Evolutionary conservation across 2,113 vertebrate genomes (phyloP), one percentile per base, ranked within the genome.

Genomic region (Poeciliopsis prolifica): DNA sequence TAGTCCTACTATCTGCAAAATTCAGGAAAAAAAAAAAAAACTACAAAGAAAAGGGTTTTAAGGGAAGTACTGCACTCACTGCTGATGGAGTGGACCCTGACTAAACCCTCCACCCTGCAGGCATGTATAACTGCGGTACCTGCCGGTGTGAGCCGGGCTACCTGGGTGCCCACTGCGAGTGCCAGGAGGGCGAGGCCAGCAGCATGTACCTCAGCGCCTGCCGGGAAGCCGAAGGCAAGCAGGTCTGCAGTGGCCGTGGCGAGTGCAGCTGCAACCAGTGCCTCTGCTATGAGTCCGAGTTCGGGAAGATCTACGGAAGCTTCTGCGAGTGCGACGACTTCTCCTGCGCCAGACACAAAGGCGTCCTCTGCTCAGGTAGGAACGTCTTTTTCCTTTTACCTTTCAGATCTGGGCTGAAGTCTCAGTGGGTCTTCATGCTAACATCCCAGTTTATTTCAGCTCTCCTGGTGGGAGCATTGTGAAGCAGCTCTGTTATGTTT

Each of bases 311-410:
- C 91, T 99, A 99, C 0, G 98, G 98, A 13, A 89, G 94, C 75
- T 99, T 96, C 96, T 99, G 98, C 42, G 96, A 99, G 89, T 99
- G 98, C 0, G 97, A 99, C 3, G 96, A 98, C 94, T 99, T 99
- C 93, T 98, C 98, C 83, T 99, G 98, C 1, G 95, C 97, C 69
- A 92, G 98, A 24, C 97, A 97, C 93, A 98, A 96, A 86, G 98
- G 97, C 8, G 72, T 97, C 75, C 96, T 99, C 75, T 99, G 98
- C 94, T 99, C 97, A 94, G 98, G 98, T 99, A 94, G 89, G 96
- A 75, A 0, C 0, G 5, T 12, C 22, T 4, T n/a, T 0, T 35
- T 35, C 2, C 3, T 1, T 13, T 11, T 3, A 8, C 73, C 66
- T 3, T 19, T 48, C 44, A 19, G 44, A 19, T 19, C 14, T 42